phyloP scores from a whole-genome alignment of 2,888 invertebrate species.

The Yponomeuta malinellus region DNA sequence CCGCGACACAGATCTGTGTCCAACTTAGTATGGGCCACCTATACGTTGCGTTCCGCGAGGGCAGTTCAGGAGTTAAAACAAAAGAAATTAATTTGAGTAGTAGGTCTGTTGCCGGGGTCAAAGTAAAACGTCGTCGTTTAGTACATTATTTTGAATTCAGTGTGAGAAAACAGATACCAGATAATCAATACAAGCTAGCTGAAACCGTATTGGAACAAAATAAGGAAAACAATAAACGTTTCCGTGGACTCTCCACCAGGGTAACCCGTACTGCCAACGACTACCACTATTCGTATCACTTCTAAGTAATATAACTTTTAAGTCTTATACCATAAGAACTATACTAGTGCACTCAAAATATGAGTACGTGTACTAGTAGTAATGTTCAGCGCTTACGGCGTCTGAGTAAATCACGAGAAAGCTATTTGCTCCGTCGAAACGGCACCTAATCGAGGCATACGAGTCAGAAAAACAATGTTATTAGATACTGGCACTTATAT shows the following conservation, averaged over 20 bases:
- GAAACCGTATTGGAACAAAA: not conserved
- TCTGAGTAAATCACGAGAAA: not conserved
- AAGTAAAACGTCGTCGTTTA: no score
- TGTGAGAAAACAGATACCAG: not conserved
- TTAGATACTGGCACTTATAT: no score
- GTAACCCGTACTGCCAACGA: not conserved
- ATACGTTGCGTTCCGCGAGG: no score
- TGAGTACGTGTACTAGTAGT: not conserved
- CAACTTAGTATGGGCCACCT: no score
- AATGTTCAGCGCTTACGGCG: not conserved
- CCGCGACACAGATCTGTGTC: no score
- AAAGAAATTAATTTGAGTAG: no score
- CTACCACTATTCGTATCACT: not conserved
- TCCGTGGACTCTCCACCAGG: not conserved
- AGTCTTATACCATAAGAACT: not conserved
- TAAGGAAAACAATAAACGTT: constrained; percentile 3
- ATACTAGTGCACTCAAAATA: not conserved
- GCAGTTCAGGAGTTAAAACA: no score
- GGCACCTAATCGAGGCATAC: not conserved
- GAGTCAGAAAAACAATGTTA: no score
- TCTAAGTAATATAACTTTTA: not conserved
- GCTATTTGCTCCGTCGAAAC: not conserved
- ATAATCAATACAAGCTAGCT: not conserved
- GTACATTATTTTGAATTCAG: no score
- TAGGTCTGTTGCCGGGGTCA: no score